phyloP scores from a whole-genome alignment of 2,797 vertebrate species.

The Sebastolobus alascanus region DNA sequence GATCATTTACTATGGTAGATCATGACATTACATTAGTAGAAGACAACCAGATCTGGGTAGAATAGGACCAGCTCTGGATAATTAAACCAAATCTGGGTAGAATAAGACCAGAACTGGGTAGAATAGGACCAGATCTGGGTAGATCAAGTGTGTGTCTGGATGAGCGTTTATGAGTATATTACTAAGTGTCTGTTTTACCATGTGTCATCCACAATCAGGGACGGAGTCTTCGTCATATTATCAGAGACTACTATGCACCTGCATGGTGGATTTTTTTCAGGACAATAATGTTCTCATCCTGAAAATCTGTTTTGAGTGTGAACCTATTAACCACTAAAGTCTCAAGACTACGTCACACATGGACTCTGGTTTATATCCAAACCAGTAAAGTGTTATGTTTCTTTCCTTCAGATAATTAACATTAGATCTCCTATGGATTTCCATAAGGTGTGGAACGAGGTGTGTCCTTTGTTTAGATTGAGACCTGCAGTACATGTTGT shows the following conservation, averaged over 20 bases:
- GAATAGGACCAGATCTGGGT: too few species aligned
- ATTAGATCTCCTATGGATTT: background rate
- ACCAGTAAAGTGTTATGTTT: background rate
- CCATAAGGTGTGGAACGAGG: background rate
- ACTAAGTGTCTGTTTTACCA: too few species aligned
- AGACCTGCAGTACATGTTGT: background rate
- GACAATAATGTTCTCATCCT: background rate
- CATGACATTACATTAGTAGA: too few species aligned
- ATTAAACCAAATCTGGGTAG: too few species aligned
- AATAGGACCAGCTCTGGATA: too few species aligned
- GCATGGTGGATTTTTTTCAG: background rate
- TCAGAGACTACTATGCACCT: background rate
- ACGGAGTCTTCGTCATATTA: background rate
- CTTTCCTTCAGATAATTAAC: background rate
- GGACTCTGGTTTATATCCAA: background rate
- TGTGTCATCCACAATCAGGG: too few species aligned
- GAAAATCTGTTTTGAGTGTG: background rate
- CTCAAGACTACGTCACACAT: background rate
- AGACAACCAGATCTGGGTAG: too few species aligned
- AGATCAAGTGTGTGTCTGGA: too few species aligned
- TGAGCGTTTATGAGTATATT: too few species aligned
- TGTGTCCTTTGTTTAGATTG: too few species aligned
- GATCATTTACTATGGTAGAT: too few species aligned
- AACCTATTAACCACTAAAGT: background rate
- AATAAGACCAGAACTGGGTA: too few species aligned